Evolutionary conservation across 1,140 invertebrate species (phyloP), one percentile per base, ranked within the genome.

Genomic region (Ephestia elutella): DNA sequence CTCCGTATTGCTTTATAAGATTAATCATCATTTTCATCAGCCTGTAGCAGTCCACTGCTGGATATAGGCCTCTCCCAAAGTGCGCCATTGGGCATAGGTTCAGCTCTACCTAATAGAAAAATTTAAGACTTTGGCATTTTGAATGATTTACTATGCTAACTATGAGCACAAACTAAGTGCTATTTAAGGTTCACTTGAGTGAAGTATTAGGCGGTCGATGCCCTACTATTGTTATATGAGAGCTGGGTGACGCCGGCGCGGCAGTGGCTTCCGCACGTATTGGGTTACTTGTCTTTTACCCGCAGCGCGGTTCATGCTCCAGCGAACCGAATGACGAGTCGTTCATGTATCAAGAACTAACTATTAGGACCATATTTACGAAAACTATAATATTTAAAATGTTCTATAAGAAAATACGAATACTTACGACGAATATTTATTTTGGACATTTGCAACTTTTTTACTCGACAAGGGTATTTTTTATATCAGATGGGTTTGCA

Each of bases 201-300:
- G 15, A 44, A n/a, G 38, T 44, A 17, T 44, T 44, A 15, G 38
- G 15, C 60, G 59, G 57, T 65, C 56, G 38, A 57, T 57, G 50
- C 30, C 56, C 51, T 49, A 56, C 32, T 49, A 17, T 20, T 49
- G 55, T 50, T 54, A 54, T 38, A 20, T 38, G 60, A 65, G 56
- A 61, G 35, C 25, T 62, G 60, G 65, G 61, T 54, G 53, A 44
- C 61, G 62, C 18, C 65, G 60, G 63, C 62, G 72, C 61, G 62
- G 21, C 65, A 62, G 63, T 62, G 72, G 72, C 72, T 75, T 75
- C 72, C 70, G 70, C 65, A 55, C 60, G 48, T 75, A 72, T 71
- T 65, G 50, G 50, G 62, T 71, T 70, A 60, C 70, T 56, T 38
- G 19, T 13, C 51, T 62, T 63, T 56, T 55, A 57, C 51, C 53